These are phyloP conservation scores for Emydocephalus ijimae DNA, from an alignment of 2,113 vertebrate species.

Conservation along the genomic window DNA sequence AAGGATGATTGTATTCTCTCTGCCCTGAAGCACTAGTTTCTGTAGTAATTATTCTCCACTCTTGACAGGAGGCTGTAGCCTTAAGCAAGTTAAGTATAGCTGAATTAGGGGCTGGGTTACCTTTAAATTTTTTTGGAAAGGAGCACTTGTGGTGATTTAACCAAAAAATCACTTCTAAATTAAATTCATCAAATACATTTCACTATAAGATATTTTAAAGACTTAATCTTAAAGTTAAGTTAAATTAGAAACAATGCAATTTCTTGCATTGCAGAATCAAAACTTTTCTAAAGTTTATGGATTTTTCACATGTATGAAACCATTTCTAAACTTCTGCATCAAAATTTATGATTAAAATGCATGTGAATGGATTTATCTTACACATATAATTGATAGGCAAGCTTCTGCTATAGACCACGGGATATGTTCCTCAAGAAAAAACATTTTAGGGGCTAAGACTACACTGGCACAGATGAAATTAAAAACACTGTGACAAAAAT, in stretches of 20 bases:
- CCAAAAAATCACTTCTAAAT: constrained; percentile 15
- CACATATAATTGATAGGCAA: background rate
- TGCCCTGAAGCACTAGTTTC: background rate
- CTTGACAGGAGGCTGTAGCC: background rate
- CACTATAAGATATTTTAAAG: background rate
- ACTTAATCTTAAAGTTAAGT: background rate
- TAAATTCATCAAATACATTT: background rate
- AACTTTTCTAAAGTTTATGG: background rate
- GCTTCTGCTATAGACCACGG: too few species aligned
- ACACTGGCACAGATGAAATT: background rate
- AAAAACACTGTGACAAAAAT: background rate
- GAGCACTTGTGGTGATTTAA: background rate
- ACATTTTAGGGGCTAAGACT: background rate
- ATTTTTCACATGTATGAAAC: background rate
- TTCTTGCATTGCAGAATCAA: background rate
- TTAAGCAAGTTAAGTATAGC: background rate
- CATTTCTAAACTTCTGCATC: background rate
- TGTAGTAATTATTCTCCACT: background rate
- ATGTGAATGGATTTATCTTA: background rate
- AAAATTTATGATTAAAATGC: background rate
- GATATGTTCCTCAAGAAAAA: background rate
- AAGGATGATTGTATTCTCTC: background rate
- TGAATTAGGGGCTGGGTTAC: background rate
- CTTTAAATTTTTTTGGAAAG: background rate
- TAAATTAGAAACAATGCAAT: background rate